phyloP scores from a whole-genome alignment of 1,140 invertebrate species.

The Eubasilissa regina region DNA sequence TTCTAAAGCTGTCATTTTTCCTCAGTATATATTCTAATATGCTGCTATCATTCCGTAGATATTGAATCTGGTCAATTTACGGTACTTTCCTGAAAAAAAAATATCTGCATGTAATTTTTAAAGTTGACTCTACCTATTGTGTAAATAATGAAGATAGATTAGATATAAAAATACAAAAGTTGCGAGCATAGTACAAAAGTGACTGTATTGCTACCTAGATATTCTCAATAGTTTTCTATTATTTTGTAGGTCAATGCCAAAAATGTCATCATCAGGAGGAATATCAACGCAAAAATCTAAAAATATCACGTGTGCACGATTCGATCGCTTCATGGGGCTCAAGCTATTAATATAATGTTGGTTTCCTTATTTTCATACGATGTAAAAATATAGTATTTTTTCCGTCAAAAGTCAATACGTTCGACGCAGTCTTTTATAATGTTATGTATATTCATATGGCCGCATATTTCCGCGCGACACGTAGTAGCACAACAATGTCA shows the following conservation, averaged over 20 bases:
- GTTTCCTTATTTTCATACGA: constrained; percentile 14
- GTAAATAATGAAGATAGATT: background rate
- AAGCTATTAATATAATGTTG: background rate
- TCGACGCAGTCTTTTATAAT: background rate
- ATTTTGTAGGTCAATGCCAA: background rate
- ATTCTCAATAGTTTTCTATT: background rate
- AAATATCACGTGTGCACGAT: no score
- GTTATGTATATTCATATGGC: background rate
- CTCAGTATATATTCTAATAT: background rate
- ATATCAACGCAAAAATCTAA: no score
- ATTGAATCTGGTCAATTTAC: background rate
- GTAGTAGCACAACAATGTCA: background rate
- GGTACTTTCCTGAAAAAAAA: constrained; percentile 29
- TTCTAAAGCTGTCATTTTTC: constrained; percentile 64
- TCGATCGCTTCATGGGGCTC: background rate
- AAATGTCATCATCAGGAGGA: background rate
- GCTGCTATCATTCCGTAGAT: background rate
- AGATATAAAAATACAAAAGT: background rate
- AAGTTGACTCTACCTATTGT: background rate
- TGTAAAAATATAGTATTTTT: background rate
- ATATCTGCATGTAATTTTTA: constrained; percentile 4
- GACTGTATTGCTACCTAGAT: background rate
- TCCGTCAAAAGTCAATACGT: background rate
- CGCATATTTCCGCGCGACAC: background rate
- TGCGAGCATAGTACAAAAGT: background rate